These are phyloP conservation scores for Cephus spinipes DNA, from an alignment of 2,888 invertebrate species.

Conservation along the genomic window DNA sequence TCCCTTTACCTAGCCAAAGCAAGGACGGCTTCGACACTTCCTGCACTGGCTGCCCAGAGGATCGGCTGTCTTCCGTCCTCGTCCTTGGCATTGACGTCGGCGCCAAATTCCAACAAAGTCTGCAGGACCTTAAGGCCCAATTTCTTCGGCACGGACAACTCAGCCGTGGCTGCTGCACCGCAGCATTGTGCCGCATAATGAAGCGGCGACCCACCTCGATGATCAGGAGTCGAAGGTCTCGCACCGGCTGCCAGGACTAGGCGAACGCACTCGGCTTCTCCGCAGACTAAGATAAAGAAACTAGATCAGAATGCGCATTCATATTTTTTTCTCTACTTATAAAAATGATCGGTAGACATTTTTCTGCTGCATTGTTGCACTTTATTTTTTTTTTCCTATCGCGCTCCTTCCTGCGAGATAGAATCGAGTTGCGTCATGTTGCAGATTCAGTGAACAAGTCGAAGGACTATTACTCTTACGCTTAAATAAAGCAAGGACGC, in stretches of 20 bases:
- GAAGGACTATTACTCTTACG: constrained; percentile 18
- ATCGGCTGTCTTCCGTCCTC: constrained; percentile 94
- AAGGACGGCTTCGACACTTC: constrained; percentile 91
- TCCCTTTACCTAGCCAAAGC: constrained; percentile 77
- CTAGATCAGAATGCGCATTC: background rate
- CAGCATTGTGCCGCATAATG: constrained; percentile 99
- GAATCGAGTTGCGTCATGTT: background rate
- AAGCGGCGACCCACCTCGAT: constrained; percentile 93
- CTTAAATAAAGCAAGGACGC: constrained; percentile 42
- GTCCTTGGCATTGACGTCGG: constrained; percentile 87
- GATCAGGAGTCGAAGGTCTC: constrained; percentile 88
- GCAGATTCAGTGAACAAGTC: background rate
- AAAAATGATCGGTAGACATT: background rate
- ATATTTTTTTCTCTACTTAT: background rate
- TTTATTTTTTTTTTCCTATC: background rate
- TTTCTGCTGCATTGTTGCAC: background rate
- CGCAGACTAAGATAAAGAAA: constrained; percentile 78
- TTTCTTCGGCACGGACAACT: constrained; percentile 65
- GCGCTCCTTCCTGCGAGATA: background rate
- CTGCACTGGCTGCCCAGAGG: constrained; percentile 97
- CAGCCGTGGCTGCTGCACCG: constrained; percentile 77
- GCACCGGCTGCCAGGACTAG: constrained; percentile 88
- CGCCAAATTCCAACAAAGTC: constrained; percentile 81
- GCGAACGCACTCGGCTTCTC: constrained; percentile 89
- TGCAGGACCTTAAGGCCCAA: constrained; percentile 85